Conservation (phyloP, 1,140 invertebrate genomes). For the Caenorhabditis brenneri region DNA sequence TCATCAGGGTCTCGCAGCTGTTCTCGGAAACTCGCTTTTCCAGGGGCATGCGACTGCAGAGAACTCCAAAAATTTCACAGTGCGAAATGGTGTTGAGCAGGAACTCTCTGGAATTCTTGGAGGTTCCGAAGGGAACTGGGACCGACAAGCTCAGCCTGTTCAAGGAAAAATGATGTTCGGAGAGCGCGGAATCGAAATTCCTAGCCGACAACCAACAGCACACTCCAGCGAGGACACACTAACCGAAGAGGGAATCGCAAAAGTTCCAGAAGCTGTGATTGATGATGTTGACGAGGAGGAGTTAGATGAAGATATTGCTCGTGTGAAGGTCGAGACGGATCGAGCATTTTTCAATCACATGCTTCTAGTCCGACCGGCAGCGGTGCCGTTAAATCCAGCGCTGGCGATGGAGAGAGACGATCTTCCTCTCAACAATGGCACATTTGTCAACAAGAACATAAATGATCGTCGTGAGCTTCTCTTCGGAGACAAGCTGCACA, state of each 20-base stretch:
- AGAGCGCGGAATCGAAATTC: neutral
- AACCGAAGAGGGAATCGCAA: neutral
- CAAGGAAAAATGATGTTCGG: neutral
- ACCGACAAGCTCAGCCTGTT: neutral
- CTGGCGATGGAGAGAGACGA: conserved; percentile 5
- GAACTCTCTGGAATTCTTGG: conserved; percentile 1
- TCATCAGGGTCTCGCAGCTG: neutral
- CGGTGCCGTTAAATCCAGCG: conserved; percentile 29
- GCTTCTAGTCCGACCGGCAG: neutral
- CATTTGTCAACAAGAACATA: conserved; percentile 12
- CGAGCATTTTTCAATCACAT: conserved; percentile 50
- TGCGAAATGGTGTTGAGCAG: conserved; percentile 2
- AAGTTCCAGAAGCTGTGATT: neutral
- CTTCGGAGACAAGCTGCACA: conserved; percentile 46
- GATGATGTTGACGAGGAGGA: conserved; percentile 19
- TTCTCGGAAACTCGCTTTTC: neutral
- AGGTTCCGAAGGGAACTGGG: neutral
- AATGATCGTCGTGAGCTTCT: conserved; percentile 38
- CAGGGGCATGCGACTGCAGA: neutral
- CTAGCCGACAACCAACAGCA: neutral
- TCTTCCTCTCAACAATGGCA: neutral
- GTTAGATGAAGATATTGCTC: conserved; percentile 19
- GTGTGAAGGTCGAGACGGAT: conserved; percentile 46
- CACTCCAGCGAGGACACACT: neutral
- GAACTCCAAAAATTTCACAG: conserved; percentile 1